phyloP scores from a whole-genome alignment of 2,113 vertebrate genomes.

The Tenrec ecaudatus region DNA sequence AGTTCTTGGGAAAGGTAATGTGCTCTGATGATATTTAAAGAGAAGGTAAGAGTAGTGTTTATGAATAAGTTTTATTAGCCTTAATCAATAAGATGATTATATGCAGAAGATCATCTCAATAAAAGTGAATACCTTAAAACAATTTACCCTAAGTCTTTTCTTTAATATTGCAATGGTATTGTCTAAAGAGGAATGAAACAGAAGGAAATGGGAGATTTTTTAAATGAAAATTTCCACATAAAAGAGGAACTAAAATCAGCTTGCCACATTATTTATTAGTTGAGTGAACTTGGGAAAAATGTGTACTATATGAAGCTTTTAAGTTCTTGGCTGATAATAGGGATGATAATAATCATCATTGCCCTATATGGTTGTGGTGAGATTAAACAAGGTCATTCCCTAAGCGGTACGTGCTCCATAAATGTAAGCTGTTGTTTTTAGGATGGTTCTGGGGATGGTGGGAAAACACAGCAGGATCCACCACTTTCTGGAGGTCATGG shows the following conservation, averaged over 20 bases:
- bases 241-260: not conserved
- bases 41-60: not conserved
- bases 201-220: not conserved
- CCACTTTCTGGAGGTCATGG: not conserved
- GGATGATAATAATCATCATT: not conserved
- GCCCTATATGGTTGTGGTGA: not conserved
- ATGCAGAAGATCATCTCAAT: not conserved
- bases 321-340: not conserved
- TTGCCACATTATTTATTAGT: not conserved
- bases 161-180: not conserved
- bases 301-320: conserved; percentile 6
- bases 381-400: not conserved
- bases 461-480: not conserved
- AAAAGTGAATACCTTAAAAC: not conserved
- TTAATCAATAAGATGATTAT: not conserved
- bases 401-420: not conserved
- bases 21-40: conserved; percentile 4
- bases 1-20: not conserved
- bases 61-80: not conserved
- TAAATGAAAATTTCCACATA: not conserved
- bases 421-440: not conserved
- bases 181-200: not conserved
- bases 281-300: not conserved
- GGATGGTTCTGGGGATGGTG: not conserved
- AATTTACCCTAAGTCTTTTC: not conserved